Evolutionary conservation across 2,888 invertebrate species (phyloP).

Genomic region (Drosophila mettleri): DNA sequence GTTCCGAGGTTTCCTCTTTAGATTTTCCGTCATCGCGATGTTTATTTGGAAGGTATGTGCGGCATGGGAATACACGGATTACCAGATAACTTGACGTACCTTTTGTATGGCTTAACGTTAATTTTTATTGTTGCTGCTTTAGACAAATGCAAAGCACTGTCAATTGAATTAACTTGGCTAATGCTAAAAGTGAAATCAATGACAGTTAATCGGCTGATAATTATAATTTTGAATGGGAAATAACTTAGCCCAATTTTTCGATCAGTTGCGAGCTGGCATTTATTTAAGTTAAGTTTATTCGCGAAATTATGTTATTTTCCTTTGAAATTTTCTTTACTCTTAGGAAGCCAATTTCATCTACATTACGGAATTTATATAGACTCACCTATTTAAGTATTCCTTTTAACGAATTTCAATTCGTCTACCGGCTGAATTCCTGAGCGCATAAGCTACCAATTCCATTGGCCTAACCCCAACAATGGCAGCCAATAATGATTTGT

Average conservation of each 20-base stretch:
- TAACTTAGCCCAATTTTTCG: not conserved
- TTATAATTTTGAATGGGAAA: not conserved
- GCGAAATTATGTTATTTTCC: not conserved
- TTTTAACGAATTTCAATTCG: conserved; percentile 24
- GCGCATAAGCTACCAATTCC: conserved; percentile 17
- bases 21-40: conserved; percentile 13
- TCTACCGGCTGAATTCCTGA: conserved; percentile 9
- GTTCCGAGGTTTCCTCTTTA: conserved; percentile 21
- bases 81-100: conserved; percentile 6
- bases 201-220: not conserved
- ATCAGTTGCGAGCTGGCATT: not conserved
- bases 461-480: conserved; percentile 37
- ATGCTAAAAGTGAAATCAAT: conserved; percentile 3
- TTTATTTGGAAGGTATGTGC: conserved; percentile 2
- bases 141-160: conserved; percentile 33
- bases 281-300: not conserved
- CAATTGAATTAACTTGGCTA: conserved; percentile 30
- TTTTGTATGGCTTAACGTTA: conserved; percentile 29
- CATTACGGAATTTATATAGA: not conserved
- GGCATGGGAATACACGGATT: conserved; percentile 1
- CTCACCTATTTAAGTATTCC: not conserved
- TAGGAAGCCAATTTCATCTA: not conserved
- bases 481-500: conserved; percentile 66
- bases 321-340: not conserved
- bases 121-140: not conserved